Base-by-base conservation (phyloP, 2,113 vertebrate genomes). In the Pimephales promelas region DNA sequence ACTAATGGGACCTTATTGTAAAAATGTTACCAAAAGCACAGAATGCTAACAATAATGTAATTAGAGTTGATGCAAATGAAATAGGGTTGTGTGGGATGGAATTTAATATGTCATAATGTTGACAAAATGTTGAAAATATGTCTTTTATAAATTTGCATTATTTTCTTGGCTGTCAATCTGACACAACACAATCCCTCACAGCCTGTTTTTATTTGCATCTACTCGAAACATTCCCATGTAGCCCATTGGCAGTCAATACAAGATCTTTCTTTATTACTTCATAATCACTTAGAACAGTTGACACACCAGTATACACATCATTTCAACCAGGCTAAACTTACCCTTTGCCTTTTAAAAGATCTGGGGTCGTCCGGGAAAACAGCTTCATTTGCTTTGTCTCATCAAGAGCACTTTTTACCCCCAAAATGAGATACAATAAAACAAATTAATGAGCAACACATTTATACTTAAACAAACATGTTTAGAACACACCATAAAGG, bases 311-410 rank as follows among this genome's bases (percentile, higher is more conserved):
- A 62, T 11, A 62, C 16, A 49, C 47, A 11, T 68, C 40, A 68
- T 68, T 74, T 52, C 14, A 52, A 47, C 74, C 82, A 89, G 85
- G 91, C 87, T 83, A 88, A 88, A 97, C 98, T 99, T 96, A 99
- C 97, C 97, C 97, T 95, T 94, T 97, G 85, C 96, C 97, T 93
- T 95, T 98, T 89, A 99, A 95, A 93, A 99, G 95, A 94, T 95
- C 93, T 80, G 96, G 95, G 92, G 95, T 94, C 82, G 95, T 94
- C 94, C 92, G 96, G 92, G 95, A 94, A 94, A 96, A 92, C 79
- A 92, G 92, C 94, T 95, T 96, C 95, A 87, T 96, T 91, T 96
- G 96, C 88, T 95, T 95, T 92, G 94, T 91, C 92, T 96, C 96
- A 89, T 94, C 94, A 91, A 92, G 96, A 94, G 94, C 92, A 90